Percentiles rank a stretch among this genome's conserved stretches.
Conservation (phyloP, 2,797 vertebrate genomes). For the Enteromius anoplus region DNA sequence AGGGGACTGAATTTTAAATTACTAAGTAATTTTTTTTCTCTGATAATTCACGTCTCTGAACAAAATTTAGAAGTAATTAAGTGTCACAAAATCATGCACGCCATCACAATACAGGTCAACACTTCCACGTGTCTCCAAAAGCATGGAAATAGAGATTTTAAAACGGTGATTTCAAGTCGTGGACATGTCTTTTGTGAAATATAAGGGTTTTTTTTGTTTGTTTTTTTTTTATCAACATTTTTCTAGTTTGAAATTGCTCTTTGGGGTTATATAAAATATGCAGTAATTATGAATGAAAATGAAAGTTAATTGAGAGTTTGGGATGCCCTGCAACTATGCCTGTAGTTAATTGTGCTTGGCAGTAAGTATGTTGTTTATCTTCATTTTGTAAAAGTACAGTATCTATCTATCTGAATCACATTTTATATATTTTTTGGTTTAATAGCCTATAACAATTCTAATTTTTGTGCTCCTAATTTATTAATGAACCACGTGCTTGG, state of each 20-base stretch:
- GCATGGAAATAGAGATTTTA: background rate
- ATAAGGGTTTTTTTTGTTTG: background rate
- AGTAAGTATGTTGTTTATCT: background rate
- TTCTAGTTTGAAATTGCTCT: background rate
- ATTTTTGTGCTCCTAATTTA: background rate
- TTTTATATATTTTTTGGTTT: too few species aligned
- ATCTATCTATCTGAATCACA: background rate
- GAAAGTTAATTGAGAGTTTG: background rate
- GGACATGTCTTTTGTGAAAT: background rate
- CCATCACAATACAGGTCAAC: background rate
- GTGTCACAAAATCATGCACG: background rate
- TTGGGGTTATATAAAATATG: background rate
- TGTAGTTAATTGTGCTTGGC: background rate
- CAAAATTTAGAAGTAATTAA: background rate
- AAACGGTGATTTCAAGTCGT: background rate
- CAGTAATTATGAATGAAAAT: background rate
- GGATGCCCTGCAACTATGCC: background rate
- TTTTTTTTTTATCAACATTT: too few species aligned
- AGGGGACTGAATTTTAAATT: background rate
- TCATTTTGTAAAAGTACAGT: background rate
- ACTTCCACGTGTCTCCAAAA: background rate
- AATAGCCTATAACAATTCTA: too few species aligned
- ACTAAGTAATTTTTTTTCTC: background rate
- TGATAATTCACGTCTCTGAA: too few species aligned
- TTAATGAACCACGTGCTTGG: background rate